Conservation (phyloP, 2,888 invertebrate genomes). For the Panopea generosa region DNA sequence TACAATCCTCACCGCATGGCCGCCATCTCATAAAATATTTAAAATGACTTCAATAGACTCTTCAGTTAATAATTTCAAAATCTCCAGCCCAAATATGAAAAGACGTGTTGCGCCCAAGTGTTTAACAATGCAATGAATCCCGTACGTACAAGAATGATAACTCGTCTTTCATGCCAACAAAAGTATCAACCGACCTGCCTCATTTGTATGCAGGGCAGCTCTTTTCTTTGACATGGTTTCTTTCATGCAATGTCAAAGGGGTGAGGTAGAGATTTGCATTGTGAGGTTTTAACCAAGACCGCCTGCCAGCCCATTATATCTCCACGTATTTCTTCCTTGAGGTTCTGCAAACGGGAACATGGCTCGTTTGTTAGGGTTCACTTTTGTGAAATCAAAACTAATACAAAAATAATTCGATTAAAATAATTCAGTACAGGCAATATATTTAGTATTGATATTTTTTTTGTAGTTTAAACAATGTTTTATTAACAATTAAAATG, state of each 20-base stretch:
- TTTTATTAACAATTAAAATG: too few relatives aligned
- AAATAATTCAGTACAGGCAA: too few relatives aligned
- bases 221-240: constrained; percentile 39
- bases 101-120: constrained; percentile 37
- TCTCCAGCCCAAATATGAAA: constrained; percentile 21
- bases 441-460: too few relatives aligned
- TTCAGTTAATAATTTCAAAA: constrained; percentile 42
- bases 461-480: too few relatives aligned
- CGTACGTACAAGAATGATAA: constrained; percentile 37
- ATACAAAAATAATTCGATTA: too few relatives aligned
- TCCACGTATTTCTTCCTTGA: neutral
- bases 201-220: constrained; percentile 49
- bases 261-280: constrained; percentile 50
- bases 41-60: constrained; percentile 24
- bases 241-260: constrained; percentile 47
- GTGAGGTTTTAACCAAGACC: constrained; percentile 30
- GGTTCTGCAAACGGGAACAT: too few relatives aligned
- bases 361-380: too few relatives aligned
- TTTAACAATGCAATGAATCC: constrained; percentile 36
- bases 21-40: constrained; percentile 30
- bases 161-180: constrained; percentile 25
- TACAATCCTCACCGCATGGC: constrained; percentile 20
- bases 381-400: too few relatives aligned
- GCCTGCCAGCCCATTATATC: constrained; percentile 49
- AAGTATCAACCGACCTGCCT: constrained; percentile 14